Base-by-base conservation (phyloP, 2,888 invertebrate genomes). In the Trimorus sp. region DNA sequence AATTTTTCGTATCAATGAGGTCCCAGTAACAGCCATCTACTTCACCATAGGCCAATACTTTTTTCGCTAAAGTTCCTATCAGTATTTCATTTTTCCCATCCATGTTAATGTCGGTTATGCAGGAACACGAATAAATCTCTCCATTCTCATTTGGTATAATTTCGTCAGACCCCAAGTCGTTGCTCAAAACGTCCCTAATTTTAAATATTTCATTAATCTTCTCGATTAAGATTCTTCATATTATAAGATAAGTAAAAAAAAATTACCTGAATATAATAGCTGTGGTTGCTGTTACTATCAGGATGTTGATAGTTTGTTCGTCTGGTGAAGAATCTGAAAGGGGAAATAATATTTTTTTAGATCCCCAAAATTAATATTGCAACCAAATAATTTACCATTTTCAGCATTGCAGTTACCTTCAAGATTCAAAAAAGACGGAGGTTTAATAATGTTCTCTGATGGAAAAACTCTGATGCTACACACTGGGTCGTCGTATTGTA, bases 61-160 rank as follows among this genome's bases (percentile, higher is more conserved):
- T 93, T 93, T 95, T 94, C 45, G 94, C 94, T 90, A 94, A 95
- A 9, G 94, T 95, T 70, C 96, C 95, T 45, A 96, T 90, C 26
- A 96, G 87, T 75, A 96, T 93, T 92, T 96, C 96, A 86, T 94
- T 93, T 71, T 92, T 90, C 0, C 95, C 95, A 91, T 96, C 95
- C 92, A 95, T 94, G 90, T 96, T 95, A 65, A 96, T 92, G 89
- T 96, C 96, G 7, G 94, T 94, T 11, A 94, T 92, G 87, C 94
- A 93, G 42, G 93, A 93, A 85, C 94, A 94, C n/a, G 94, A 91
- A 48, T 94, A 93, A 79, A 94, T 92, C 88, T 94, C 95, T 7
- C 84, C 77, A 51, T 94, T 93, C 85, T 94, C 94, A 53, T 92
- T 90, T 42, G 91, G 90, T 53, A 94, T 89, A 16, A 91, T 91